Conservation (phyloP, 1,140 invertebrate species). For the Drosophila pruinosa region DNA sequence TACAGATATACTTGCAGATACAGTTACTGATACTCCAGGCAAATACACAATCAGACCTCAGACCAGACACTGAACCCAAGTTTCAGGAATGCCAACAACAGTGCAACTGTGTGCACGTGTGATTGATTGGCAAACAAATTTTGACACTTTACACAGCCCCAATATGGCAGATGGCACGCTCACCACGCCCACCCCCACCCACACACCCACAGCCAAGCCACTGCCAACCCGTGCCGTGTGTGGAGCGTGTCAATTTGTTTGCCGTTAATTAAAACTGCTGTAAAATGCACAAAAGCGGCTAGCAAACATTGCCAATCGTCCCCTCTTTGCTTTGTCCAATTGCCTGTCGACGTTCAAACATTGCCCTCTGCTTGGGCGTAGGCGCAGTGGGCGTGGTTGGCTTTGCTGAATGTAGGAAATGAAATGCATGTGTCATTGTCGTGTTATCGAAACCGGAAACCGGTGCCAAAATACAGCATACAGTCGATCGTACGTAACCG, state of each 20-base stretch:
- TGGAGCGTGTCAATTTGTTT: constrained; percentile 61
- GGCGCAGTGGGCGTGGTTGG: neutral
- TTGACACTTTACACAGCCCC: constrained; percentile 71
- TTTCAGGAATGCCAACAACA: constrained; percentile 1
- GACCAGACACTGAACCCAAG: constrained; percentile 15
- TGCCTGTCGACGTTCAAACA: constrained; percentile 20
- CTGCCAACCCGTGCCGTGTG: neutral
- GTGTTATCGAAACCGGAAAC: neutral
- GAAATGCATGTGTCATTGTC: neutral
- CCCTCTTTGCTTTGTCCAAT: neutral
- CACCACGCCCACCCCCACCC: neutral
- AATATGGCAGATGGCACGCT: constrained; percentile 12
- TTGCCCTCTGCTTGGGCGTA: neutral
- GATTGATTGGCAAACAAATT: constrained; percentile 80
- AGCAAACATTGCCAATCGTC: constrained; percentile 47
- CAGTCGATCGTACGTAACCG: too few relatives aligned
- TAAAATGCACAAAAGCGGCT: constrained; percentile 77
- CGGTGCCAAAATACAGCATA: neutral
- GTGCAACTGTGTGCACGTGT: constrained; percentile 40
- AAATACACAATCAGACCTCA: constrained; percentile 23
- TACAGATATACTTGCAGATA: neutral
- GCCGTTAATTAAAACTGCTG: constrained; percentile 78
- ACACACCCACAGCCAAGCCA: too few relatives aligned
- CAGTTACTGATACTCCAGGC: neutral
- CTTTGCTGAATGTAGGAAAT: neutral